Conservation (phyloP, 1,140 invertebrate genomes). For the Penaeus chinensis region DNA sequence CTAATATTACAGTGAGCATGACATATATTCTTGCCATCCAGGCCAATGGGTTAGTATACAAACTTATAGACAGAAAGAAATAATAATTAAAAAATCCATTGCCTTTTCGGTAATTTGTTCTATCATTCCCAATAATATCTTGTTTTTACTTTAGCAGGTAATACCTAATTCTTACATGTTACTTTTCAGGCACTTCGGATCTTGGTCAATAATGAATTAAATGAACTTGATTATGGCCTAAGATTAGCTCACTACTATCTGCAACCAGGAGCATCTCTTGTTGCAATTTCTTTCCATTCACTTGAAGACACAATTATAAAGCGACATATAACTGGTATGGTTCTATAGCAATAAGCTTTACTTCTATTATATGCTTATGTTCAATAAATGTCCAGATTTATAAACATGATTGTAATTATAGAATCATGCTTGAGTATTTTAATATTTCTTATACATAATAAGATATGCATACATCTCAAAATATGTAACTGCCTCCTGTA, state of each 20-base stretch:
- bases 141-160: too few relatives aligned
- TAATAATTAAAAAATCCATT: too few relatives aligned
- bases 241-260: conserved; percentile 82
- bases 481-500: not conserved
- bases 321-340: conserved; percentile 80
- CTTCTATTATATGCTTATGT: conserved; percentile 66
- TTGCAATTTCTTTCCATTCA: conserved; percentile 91
- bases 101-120: too few relatives aligned
- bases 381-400: conserved; percentile 63
- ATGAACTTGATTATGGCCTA: conserved; percentile 93
- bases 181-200: conserved; percentile 81
- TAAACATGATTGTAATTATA: not conserved
- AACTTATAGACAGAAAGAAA: too few relatives aligned
- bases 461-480: not conserved
- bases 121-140: too few relatives aligned
- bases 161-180: not conserved
- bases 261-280: conserved; percentile 80
- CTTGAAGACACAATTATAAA: conserved; percentile 96
- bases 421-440: not conserved
- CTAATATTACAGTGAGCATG: too few relatives aligned
- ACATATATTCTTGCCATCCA: too few relatives aligned
- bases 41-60: too few relatives aligned
- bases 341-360: conserved; percentile 8
- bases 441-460: not conserved
- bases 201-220: conserved; percentile 97